Evolutionary conservation across 2,888 invertebrate species (phyloP).

Genomic region (Heliothis peltigera): DNA sequence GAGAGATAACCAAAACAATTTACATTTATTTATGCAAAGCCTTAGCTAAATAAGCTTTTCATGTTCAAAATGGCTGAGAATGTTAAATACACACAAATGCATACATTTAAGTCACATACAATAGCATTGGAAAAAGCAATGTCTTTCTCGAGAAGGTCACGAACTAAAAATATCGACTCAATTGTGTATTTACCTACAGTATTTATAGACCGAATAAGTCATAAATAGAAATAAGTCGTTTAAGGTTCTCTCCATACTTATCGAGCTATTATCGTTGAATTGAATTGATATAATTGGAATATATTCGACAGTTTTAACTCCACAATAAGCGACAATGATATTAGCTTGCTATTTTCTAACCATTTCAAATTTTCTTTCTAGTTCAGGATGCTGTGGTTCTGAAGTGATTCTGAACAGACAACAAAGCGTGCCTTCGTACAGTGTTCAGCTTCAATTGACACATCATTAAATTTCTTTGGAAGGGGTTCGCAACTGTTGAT

Average conservation of each 20-base stretch:
- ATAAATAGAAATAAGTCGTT: slow-evolving; percentile 31
- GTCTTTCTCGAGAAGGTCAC: slow-evolving; percentile 39
- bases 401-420: no score
- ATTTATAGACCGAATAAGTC: slow-evolving; percentile 41
- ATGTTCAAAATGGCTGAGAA: not conserved
- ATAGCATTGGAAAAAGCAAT: slow-evolving; percentile 41
- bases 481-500: no score
- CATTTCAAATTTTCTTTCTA: no score
- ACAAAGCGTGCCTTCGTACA: no score
- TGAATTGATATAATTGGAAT: not conserved
- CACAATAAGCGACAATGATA: not conserved
- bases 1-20: not conserved
- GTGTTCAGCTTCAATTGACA: no score
- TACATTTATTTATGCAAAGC: slow-evolving; percentile 1
- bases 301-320: not conserved
- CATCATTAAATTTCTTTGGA: no score
- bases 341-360: no score
- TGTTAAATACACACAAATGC: slow-evolving; percentile 19
- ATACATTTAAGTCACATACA: slow-evolving; percentile 34
- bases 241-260: slow-evolving; percentile 2
- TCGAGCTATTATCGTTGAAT: not conserved
- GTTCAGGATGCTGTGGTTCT: no score
- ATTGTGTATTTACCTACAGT: slow-evolving; percentile 30
- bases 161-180: slow-evolving; percentile 43
- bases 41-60: not conserved